phyloP scores from a whole-genome alignment of 2,797 vertebrate genomes.

The Betta splendens region DNA sequence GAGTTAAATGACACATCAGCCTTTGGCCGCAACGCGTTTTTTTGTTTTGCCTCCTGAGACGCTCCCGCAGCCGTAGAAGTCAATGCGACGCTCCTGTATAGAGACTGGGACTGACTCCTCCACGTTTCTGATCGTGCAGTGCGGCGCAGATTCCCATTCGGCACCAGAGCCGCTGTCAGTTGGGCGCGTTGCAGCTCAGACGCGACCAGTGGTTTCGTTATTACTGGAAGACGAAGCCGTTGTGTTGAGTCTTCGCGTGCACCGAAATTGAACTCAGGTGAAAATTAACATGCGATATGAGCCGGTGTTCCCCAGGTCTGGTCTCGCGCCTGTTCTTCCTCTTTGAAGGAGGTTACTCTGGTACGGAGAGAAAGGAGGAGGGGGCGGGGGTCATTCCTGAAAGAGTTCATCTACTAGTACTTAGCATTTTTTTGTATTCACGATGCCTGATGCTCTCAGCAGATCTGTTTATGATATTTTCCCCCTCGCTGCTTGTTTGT shows the following conservation, averaged over 20 bases:
- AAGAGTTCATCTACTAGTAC: constrained; percentile 61
- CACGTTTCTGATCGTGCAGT: constrained; percentile 7
- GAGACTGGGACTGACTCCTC: no score
- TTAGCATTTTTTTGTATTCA: constrained; percentile 73
- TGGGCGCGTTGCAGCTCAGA: constrained; percentile 7
- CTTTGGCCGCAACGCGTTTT: constrained; percentile 23
- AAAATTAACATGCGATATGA: neutral
- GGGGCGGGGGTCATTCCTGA: constrained; percentile 38
- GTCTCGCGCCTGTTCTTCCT: constrained; percentile 37
- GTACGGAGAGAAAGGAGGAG: constrained; percentile 13
- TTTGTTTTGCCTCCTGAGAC: constrained; percentile 43
- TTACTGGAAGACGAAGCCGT: constrained; percentile 16
- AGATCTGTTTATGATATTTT: constrained; percentile 69
- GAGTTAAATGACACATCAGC: constrained; percentile 41
- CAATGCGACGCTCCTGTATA: constrained; percentile 28
- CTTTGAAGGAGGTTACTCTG: constrained; percentile 58
- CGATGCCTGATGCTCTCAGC: constrained; percentile 61
- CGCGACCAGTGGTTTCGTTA: constrained; percentile 25
- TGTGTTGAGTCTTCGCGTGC: neutral
- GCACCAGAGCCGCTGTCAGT: constrained; percentile 4
- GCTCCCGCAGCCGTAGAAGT: constrained; percentile 33
- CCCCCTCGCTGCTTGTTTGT: constrained; percentile 64
- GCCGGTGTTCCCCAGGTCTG: constrained; percentile 41
- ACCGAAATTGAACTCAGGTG: constrained; percentile 18
- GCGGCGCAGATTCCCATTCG: constrained; percentile 15